These are phyloP conservation scores for Leptonema lineaticorne DNA, from an alignment of 1,140 invertebrate genomes.

Conservation along the genomic window DNA sequence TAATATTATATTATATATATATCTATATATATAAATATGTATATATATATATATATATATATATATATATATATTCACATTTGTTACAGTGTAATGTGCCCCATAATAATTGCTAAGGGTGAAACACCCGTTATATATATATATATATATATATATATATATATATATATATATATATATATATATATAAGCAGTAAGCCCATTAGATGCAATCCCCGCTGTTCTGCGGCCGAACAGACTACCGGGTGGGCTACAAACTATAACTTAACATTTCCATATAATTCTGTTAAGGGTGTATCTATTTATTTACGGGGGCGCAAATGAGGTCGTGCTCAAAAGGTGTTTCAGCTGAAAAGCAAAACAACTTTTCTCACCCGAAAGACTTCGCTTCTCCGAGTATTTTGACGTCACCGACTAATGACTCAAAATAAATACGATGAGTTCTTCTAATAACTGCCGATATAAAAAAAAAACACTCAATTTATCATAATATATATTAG, in stretches of 20 bases:
- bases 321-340: not conserved
- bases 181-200: no score
- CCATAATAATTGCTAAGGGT: no score
- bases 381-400: not conserved
- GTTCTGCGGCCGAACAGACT: slow-evolving; percentile 11
- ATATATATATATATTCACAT: no score
- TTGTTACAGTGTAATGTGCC: no score
- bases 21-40: no score
- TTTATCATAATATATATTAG: not conserved
- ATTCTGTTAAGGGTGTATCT: not conserved
- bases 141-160: no score
- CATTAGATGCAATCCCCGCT: slow-evolving; percentile 17
- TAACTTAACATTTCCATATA: slow-evolving; percentile 8
- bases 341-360: not conserved
- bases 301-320: not conserved
- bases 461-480: not conserved
- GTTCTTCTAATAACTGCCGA: not conserved
- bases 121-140: no score
- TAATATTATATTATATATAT: no score
- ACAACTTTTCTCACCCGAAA: not conserved
- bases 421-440: not conserved
- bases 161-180: no score
- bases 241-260: slow-evolving; percentile 1
- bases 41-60: no score
- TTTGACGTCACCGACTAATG: not conserved